Evolutionary conservation across 1,140 invertebrate genomes (phyloP), one percentile per base, ranked within the genome.

Genomic region (Panulirus ornatus): DNA sequence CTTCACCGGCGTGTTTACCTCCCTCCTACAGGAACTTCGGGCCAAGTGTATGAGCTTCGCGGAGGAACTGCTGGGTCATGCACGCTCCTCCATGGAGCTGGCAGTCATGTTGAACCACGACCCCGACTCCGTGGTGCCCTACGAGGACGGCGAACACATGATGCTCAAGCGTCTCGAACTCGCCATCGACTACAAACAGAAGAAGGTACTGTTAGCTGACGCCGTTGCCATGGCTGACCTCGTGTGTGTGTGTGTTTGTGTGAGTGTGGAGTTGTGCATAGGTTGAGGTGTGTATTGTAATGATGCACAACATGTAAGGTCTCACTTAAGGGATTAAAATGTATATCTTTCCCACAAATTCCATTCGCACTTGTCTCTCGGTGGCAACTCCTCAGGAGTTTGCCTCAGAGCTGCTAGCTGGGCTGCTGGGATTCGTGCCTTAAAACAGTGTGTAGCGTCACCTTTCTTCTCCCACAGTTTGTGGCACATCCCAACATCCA

Each of bases 401-500:
- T n/a, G n/a, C n/a, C n/a, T n/a, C n/a, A n/a, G n/a, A n/a, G n/a
- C n/a, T n/a, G n/a, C n/a, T n/a, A n/a, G n/a, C n/a, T n/a, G n/a
- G n/a, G n/a, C n/a, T n/a, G n/a, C n/a, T n/a, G n/a, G n/a, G n/a
- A n/a, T n/a, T n/a, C n/a, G n/a, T n/a, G n/a, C n/a, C n/a, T n/a
- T n/a, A n/a, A n/a, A n/a, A n/a, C n/a, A n/a, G n/a, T n/a, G n/a
- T n/a, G 16, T 2, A 54, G 51, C 22, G 14, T 6, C 44, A 47
- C 14, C 9, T 8, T 42, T 36, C 27, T 76, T 54, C n/a, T 30
- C 47, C 42, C 73, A 54, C 94, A 97, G 97, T 98, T 98, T 93
- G 97, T 99, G 36, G 96, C 97, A n/a, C 97, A 98, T 94, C 96
- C 98, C 19, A 98, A 97, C 93, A 97, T 98, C 92, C 98, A 99